Evolutionary conservation across 92 coral and sea anemone species (phyloP).

Genomic region (Actinernus sp.): DNA sequence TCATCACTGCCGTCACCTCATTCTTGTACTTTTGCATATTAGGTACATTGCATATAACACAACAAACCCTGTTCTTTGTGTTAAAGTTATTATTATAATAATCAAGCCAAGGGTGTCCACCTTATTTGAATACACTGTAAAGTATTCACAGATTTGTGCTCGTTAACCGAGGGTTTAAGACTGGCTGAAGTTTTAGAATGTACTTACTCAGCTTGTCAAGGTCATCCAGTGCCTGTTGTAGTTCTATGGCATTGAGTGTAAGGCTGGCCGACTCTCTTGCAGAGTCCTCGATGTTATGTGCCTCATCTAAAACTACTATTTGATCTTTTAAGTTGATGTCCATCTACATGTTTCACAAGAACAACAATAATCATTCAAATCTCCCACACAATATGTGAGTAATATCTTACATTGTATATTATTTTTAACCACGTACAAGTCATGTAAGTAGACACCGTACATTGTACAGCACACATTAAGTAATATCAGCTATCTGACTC

Average conservation of each 20-base stretch:
- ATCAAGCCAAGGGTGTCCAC: too few species aligned
- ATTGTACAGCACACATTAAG: too few species aligned
- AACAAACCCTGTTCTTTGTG: too few species aligned
- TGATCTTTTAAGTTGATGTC: slow-evolving; percentile 81
- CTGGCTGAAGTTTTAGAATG: too few species aligned
- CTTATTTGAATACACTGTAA: too few species aligned
- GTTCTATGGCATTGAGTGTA: slow-evolving; percentile 63
- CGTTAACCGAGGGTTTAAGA: too few species aligned
- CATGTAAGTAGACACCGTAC: not conserved
- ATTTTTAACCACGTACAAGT: not conserved
- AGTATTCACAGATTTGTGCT: too few species aligned
- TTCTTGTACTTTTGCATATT: too few species aligned
- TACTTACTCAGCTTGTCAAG: slow-evolving; percentile 83
- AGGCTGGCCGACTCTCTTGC: slow-evolving; percentile 90
- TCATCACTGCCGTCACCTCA: too few species aligned
- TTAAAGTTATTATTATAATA: too few species aligned
- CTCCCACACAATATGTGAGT: not conserved
- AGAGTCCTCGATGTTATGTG: slow-evolving; percentile 96
- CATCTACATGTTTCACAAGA: slow-evolving; percentile 56
- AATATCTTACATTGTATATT: not conserved
- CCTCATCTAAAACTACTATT: slow-evolving; percentile 93
- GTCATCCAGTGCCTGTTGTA: slow-evolving; percentile 83
- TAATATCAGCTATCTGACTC: too few species aligned
- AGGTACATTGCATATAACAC: too few species aligned
- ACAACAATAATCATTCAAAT: not conserved